Base-by-base conservation (phyloP, 92 coral and sea anemone species). In the Pocillopora grandis region DNA sequence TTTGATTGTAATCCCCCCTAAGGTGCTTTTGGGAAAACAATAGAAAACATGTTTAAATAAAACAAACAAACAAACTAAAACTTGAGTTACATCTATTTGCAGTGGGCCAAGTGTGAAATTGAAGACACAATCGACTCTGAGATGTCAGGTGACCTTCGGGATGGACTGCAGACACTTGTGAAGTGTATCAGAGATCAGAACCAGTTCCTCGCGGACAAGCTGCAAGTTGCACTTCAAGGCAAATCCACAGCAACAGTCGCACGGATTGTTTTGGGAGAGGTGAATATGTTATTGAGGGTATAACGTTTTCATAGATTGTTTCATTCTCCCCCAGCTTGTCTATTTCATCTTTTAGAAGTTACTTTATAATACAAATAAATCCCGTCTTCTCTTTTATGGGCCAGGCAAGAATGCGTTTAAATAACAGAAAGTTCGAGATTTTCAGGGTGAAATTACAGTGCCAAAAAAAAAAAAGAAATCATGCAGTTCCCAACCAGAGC, bases 81-180 rank as follows among this genome's bases (percentile, higher is more conserved):
- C 0, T 27, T 27, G 52, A 42, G 52, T 42, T 7, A 42, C 52
- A 42, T 42, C 8, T 42, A 42, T 35, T 64, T 49, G n/a, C 35
- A 95, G 98, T 84, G 93, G 89, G 94, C 96, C 6, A 92, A 95
- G 80, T 90, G 95, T 78, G 96, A 90, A 56, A 85, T 92, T 23
- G 96, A 92, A 73, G 93, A 92, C 20, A 83, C 96, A 13, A 87
- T 92, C 5, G 62, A 82, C 62, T 91, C 90, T 59, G 98, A 95
- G 81, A 83, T 95, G 96, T 88, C 87, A 42, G 96, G 98, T 77
- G 92, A 93, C 75, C 89, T 93, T 64, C 90, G 90, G 58, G 72
- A 87, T 16, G 98, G 94, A 52, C 75, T 95, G 65, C 85, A 92
- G 73, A 83, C 92, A 31, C 89, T 95, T 10, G 92, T 93, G 27